Percentiles rank a stretch among this genome's conserved stretches.
Conservation (phyloP, 2,113 vertebrate genomes). For the Coregonus clupeaformis region DNA sequence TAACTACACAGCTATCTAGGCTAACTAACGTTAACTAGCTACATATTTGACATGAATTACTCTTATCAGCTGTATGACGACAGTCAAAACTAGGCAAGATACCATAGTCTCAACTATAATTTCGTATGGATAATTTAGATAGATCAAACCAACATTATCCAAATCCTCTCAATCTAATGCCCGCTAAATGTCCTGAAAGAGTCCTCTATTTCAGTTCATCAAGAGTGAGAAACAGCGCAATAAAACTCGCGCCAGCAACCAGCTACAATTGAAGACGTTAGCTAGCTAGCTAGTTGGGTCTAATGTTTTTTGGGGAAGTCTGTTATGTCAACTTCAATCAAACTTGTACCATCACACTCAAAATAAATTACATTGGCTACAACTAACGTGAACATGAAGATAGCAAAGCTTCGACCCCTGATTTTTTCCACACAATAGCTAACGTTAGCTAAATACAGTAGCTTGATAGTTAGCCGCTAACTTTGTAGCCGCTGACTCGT, state of each 20-base stretch:
- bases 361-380: too few species aligned
- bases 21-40: slow-evolving; percentile 55
- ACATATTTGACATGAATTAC: neutral
- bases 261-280: too few species aligned
- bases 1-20: slow-evolving; percentile 16
- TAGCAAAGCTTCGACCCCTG: too few species aligned
- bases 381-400: too few species aligned
- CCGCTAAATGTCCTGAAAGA: slow-evolving; percentile 8
- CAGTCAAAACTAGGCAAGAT: neutral
- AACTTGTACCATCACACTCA: too few species aligned
- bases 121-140: neutral
- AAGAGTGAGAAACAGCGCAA: neutral
- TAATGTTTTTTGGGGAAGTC: too few species aligned
- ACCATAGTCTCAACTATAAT: neutral
- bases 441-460: too few species aligned
- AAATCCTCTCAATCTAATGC: neutral
- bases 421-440: too few species aligned
- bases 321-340: too few species aligned
- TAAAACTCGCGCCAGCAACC: too few species aligned
- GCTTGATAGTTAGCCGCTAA: too few species aligned
- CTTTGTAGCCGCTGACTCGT: neutral
- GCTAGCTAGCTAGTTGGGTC: neutral
- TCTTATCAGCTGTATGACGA: too few species aligned
- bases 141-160: neutral
- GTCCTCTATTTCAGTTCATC: neutral